phyloP scores from a whole-genome alignment of 1,140 invertebrate species.

The Ceratina calcarata region DNA sequence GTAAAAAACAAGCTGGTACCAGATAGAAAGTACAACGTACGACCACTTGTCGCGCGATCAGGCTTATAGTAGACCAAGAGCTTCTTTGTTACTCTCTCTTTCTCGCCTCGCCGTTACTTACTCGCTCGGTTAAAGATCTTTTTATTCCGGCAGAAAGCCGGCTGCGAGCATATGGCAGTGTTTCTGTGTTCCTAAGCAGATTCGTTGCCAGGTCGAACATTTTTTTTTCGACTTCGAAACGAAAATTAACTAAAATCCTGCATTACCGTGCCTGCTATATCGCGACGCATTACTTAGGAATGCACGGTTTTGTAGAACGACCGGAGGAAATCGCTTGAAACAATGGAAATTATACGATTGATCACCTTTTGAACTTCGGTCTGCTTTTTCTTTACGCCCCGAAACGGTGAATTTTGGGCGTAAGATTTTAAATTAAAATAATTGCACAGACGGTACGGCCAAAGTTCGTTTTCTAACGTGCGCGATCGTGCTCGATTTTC shows the following conservation, averaged over 20 bases:
- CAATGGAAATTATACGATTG: slow-evolving; percentile 47
- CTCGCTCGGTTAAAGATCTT: slow-evolving; percentile 17
- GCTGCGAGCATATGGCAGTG: slow-evolving; percentile 39
- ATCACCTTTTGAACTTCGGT: slow-evolving; percentile 26
- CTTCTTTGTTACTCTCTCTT: slow-evolving; percentile 38
- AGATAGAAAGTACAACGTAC: slow-evolving; percentile 40
- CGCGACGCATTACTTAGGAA: background rate
- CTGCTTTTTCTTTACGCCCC: background rate
- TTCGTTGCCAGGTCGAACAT: background rate
- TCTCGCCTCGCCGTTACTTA: background rate
- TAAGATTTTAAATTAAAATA: slow-evolving; percentile 44
- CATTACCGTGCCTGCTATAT: background rate
- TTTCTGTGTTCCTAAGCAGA: slow-evolving; percentile 19
- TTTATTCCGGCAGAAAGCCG: slow-evolving; percentile 32
- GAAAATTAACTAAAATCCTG: background rate
- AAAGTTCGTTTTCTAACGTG: no score
- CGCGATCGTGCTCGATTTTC: background rate
- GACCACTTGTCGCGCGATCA: slow-evolving; percentile 46
- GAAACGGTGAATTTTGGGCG: slow-evolving; percentile 14
- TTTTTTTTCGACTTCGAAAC: background rate
- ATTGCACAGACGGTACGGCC: background rate
- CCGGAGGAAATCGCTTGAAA: slow-evolving; percentile 3
- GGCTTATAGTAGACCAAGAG: slow-evolving; percentile 4
- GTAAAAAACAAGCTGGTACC: slow-evolving; percentile 63
- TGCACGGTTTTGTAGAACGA: slow-evolving; percentile 8